Evolutionary conservation across 2,888 invertebrate species (phyloP), one percentile per base, ranked within the genome.

Genomic region (Mimas tiliae): DNA sequence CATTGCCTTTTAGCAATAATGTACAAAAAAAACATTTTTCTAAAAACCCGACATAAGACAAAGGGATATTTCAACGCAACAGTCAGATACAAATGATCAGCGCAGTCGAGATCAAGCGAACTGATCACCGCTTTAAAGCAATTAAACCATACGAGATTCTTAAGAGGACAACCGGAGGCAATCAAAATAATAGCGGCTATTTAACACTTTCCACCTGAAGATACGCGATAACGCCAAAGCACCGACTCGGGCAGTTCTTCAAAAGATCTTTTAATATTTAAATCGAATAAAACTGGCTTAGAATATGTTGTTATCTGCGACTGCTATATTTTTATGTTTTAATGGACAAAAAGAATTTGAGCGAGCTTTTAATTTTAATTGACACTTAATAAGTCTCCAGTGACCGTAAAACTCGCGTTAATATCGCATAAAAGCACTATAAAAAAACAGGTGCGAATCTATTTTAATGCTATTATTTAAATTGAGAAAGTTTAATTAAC

Each of bases 61-160:
- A 89, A 89, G 82, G 87, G 70, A 75, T 75, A 79, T 78, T 77
- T 80, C 78, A 77, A 69, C 70, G 68, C 72, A 71, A 75, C 78
- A 85, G 89, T 86, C 89, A 88, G 89, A 78, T 88, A 89, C 89
- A 85, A 89, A 90, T 89, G 89, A 84, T 77, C 72, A 70, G 70
- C 68, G 67, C 65, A 64, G 50, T 70, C 58, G 73, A 76, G 77
- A 77, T 77, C 77, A 73, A 74, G 74, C 75, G 67, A 75, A 71
- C 76, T 72, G 77, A 77, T 77, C 76, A 69, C 71, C 65, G 65
- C 48, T 58, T 64, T 34, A 55, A 65, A 58, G 65, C 65, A 67
- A 64, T 67, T 64, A 67, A 58, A 63, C 53, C 65, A 58, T 42
- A 64, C 53, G 53, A 64, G 85, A 90, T 88, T 87, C 90, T 85